A percentile compares a stretch with the other conserved stretches of the same genome.
Conservation (phyloP, 2,888 invertebrate species). For the Clanis bilineata region DNA sequence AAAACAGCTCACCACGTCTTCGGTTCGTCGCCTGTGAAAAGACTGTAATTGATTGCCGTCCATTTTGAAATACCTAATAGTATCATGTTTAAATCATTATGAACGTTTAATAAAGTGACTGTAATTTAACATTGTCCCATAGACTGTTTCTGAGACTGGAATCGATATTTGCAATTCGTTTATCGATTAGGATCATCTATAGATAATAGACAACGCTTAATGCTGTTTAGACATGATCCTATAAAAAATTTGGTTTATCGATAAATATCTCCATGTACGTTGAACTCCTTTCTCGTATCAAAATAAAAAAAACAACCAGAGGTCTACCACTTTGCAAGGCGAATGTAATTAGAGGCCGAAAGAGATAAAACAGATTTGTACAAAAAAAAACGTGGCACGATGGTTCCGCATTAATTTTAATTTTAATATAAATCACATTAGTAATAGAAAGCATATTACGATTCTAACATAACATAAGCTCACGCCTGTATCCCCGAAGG, state of each 20-base stretch:
- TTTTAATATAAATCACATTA: too few relatives aligned
- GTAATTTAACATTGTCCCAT: neutral
- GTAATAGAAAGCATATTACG: too few relatives aligned
- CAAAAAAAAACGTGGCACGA: too few relatives aligned
- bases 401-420: neutral
- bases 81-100: too few relatives aligned
- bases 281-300: constrained; percentile 32
- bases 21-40: too few relatives aligned
- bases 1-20: too few relatives aligned
- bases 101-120: neutral
- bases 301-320: constrained; percentile 32
- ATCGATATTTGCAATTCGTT: neutral
- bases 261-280: constrained; percentile 32
- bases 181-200: neutral
- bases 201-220: neutral
- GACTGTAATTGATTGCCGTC: too few relatives aligned
- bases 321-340: constrained; percentile 53
- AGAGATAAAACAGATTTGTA: constrained; percentile 35
- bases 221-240: neutral
- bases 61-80: too few relatives aligned
- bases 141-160: neutral
- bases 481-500: too few relatives aligned
- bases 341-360: constrained; percentile 40
- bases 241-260: constrained; percentile 23
- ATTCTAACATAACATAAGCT: too few relatives aligned